Evolutionary conservation across 2,113 vertebrate genomes (phyloP).

Genomic region (Parus major): DNA sequence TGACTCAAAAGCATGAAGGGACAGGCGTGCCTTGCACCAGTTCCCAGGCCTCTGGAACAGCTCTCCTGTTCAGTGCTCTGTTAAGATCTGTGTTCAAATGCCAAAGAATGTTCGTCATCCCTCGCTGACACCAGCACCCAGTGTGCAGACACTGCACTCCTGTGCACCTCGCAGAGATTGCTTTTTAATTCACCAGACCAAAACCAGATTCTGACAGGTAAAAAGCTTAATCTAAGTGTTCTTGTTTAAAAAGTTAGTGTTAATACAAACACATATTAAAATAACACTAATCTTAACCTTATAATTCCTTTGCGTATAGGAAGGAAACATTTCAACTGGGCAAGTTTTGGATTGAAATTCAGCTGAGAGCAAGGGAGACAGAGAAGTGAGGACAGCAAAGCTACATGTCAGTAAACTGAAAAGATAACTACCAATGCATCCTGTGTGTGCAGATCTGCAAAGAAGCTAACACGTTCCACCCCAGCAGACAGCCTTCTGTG

Average conservation of each 20-base stretch:
- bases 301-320: not conserved
- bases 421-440: not conserved
- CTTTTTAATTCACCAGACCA: not conserved
- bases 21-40: not conserved
- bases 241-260: not conserved
- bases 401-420: not conserved
- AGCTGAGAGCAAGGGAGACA: not conserved
- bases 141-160: not conserved
- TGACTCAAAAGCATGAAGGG: not conserved
- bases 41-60: not conserved
- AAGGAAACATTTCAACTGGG: not conserved
- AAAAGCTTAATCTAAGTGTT: not conserved
- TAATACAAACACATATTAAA: not conserved
- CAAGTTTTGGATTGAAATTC: not conserved
- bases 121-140: not conserved
- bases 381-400: not conserved
- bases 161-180: fast-evolving
- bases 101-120: not conserved
- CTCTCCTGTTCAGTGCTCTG: not conserved
- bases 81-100: not conserved
- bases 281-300: not conserved
- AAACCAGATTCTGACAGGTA: not conserved
- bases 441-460: not conserved
- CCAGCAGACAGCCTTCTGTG: not conserved
- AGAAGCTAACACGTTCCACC: not conserved